Conservation (phyloP, 2,113 vertebrate species). For the Odontophorus gujanensis region DNA sequence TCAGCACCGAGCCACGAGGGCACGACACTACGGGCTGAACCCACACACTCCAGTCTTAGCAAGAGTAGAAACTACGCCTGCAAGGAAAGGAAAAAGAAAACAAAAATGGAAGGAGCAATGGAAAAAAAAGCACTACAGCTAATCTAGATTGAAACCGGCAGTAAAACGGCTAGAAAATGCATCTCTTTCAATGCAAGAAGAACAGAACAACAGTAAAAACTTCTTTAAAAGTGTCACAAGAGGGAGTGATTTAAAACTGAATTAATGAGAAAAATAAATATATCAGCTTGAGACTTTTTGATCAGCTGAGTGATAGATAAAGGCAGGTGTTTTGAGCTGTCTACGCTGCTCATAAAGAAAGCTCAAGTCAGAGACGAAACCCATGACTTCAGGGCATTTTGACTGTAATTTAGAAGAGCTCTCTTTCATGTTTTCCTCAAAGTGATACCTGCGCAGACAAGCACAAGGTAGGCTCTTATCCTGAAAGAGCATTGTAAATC, state of each 20-base stretch:
- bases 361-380: neutral
- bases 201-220: neutral
- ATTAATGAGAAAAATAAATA: neutral
- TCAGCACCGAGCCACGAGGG: neutral
- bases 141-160: neutral
- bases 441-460: neutral
- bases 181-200: neutral
- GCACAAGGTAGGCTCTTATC: neutral
- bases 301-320: neutral
- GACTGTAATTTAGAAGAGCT: neutral
- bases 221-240: neutral
- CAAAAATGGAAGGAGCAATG: neutral
- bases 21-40: neutral
- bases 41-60: neutral
- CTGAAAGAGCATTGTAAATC: neutral
- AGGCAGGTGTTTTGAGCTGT: neutral
- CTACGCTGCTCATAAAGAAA: neutral
- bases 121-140: neutral
- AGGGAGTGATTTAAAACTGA: neutral
- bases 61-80: neutral
- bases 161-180: neutral
- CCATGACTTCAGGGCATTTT: neutral
- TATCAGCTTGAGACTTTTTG: neutral
- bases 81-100: neutral
- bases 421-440: neutral